Percentiles rank a stretch among this genome's conserved stretches.
phyloP scores from a whole-genome alignment of 2,797 vertebrate genomes.

The Gadopsis bispinosus region DNA sequence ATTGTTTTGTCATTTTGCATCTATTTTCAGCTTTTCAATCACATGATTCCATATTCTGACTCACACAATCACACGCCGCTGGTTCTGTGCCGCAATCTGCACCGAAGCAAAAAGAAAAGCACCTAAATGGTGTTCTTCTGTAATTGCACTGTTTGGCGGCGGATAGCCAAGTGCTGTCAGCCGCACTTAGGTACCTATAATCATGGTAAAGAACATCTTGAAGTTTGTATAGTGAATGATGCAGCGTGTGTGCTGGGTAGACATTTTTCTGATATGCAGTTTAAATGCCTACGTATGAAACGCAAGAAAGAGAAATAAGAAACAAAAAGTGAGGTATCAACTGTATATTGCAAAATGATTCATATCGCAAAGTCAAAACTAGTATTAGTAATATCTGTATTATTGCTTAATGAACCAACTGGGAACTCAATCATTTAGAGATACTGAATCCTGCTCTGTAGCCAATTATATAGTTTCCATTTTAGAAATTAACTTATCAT shows the following conservation, averaged over 20 bases:
- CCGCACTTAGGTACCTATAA: conserved; percentile 27
- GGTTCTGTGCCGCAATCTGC: neutral
- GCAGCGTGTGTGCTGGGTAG: neutral
- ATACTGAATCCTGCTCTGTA: conserved; percentile 39
- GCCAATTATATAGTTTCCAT: conserved; percentile 42
- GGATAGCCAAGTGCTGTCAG: conserved; percentile 30
- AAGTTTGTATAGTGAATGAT: neutral
- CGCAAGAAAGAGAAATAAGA: neutral
- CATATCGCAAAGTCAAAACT: conserved; percentile 24
- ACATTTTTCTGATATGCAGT: conserved; percentile 1
- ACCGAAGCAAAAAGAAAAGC: neutral
- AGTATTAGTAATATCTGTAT: conserved; percentile 8
- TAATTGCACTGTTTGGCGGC: conserved; percentile 21
- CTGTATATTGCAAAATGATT: neutral
- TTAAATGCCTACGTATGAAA: neutral
- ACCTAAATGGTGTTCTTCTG: neutral
- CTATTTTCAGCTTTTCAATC: neutral
- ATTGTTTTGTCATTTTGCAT: neutral
- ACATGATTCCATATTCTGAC: neutral
- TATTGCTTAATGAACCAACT: conserved; percentile 35
- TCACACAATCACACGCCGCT: neutral
- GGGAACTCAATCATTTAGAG: conserved; percentile 26
- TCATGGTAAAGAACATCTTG: conserved; percentile 33
- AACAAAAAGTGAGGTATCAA: neutral
- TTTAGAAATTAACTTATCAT: conserved; percentile 37